These are phyloP conservation scores for Akabosia matsudoensis DNA, from an alignment of 1,140 invertebrate species.

Conservation along the genomic window DNA sequence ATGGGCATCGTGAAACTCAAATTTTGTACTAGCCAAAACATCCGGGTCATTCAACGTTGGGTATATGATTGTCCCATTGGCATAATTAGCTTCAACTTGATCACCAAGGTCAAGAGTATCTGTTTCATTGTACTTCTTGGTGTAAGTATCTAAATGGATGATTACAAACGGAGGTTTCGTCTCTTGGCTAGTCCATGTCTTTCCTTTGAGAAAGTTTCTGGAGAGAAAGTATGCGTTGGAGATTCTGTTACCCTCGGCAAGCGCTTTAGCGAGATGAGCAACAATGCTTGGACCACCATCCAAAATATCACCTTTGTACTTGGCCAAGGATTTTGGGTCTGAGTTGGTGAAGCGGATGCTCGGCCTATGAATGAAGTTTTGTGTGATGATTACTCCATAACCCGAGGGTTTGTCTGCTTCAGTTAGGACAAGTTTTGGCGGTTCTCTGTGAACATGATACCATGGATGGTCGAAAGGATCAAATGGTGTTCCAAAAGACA, in stretches of 20 bases:
- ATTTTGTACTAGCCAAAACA: slow-evolving; percentile 12
- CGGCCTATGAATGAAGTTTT: slow-evolving; percentile 2
- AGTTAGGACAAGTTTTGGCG: not conserved
- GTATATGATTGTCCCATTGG: slow-evolving; percentile 21
- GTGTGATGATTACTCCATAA: slow-evolving; percentile 6
- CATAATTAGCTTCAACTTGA: slow-evolving; percentile 5
- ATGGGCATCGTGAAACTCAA: slow-evolving; percentile 13
- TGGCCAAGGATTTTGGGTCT: not conserved
- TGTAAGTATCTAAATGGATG: slow-evolving; percentile 20
- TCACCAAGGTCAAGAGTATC: not conserved
- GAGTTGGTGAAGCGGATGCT: slow-evolving; percentile 1
- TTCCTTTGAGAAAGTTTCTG: not conserved
- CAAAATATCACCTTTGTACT: not conserved
- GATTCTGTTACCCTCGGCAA: slow-evolving; percentile 12
- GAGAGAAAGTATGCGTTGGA: not conserved
- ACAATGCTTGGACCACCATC: not conserved
- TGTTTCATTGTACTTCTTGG: not conserved
- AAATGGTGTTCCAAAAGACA: not conserved
- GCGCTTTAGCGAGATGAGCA: slow-evolving; percentile 16
- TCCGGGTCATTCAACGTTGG: not conserved
- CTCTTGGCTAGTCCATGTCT: not conserved
- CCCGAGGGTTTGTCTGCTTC: not conserved
- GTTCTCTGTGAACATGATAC: not conserved
- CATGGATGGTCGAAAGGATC: slow-evolving; percentile 4
- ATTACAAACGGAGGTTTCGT: slow-evolving; percentile 22